phyloP scores from a whole-genome alignment of 2,797 vertebrate species.

The Nannoperca obscura region DNA sequence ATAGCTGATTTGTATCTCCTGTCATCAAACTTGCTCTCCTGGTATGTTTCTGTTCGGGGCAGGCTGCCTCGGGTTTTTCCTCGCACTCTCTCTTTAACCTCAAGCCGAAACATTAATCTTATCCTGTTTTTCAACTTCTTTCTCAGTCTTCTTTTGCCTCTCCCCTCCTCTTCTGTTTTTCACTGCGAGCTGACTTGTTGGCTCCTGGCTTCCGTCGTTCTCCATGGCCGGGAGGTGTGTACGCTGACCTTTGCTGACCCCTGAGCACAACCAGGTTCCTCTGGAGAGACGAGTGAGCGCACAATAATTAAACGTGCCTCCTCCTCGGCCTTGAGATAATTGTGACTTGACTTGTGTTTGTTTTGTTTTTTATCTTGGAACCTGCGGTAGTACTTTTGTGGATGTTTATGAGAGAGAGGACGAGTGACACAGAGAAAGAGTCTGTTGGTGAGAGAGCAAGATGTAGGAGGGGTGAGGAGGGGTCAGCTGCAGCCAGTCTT shows the following conservation, averaged over 20 bases:
- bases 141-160: conserved; percentile 34
- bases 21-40: conserved; percentile 27
- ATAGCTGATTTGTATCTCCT: conserved; percentile 32
- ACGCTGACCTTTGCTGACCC: conserved; percentile 75
- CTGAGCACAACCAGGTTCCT: conserved; percentile 57
- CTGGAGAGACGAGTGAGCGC: conserved; percentile 43
- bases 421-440: conserved; percentile 3
- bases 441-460: neutral
- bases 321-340: conserved; percentile 60
- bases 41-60: conserved; percentile 42
- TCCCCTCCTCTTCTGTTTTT: conserved; percentile 56
- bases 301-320: conserved; percentile 43
- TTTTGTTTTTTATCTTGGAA: conserved; percentile 1
- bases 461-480: conserved; percentile 9
- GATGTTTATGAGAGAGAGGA: conserved; percentile 6
- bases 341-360: conserved; percentile 31
- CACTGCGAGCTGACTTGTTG: conserved; percentile 39
- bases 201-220: conserved; percentile 70
- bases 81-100: conserved; percentile 16
- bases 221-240: conserved; percentile 74
- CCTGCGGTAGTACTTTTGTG: neutral
- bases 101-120: conserved; percentile 66
- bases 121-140: conserved; percentile 79
- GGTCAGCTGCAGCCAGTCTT: conserved; percentile 42
- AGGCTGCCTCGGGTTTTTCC: conserved; percentile 7